Conservation (phyloP, 2,797 vertebrate species). For the Gymnoscopelus braueri region DNA sequence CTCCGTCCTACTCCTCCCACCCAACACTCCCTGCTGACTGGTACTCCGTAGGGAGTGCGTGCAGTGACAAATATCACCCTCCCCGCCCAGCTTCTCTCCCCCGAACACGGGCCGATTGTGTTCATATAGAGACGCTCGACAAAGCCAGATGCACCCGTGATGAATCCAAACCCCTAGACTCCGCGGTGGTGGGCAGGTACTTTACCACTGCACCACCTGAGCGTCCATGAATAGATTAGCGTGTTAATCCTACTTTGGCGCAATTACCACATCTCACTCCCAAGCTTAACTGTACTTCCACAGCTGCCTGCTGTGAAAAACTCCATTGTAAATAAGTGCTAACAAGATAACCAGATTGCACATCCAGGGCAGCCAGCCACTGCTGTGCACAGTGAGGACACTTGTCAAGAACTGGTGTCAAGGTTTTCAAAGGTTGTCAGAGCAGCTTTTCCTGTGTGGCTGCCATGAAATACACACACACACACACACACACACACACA, state of each 20-base stretch:
- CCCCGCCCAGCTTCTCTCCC: too few relatives aligned
- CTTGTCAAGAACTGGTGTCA: conserved; percentile 14
- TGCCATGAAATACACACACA: conserved; percentile 21
- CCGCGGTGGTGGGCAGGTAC: too few relatives aligned
- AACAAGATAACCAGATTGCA: conserved; percentile 76
- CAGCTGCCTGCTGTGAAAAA: conserved; percentile 59
- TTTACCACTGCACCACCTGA: too few relatives aligned
- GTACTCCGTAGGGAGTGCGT: too few relatives aligned
- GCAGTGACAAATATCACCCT: too few relatives aligned
- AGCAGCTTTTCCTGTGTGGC: conserved; percentile 37
- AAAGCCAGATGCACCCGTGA: too few relatives aligned
- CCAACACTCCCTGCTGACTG: too few relatives aligned
- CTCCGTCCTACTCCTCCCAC: too few relatives aligned
- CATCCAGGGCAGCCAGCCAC: conserved; percentile 45
- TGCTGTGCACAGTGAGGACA: conserved; percentile 46
- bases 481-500: background rate
- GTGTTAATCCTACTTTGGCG: conserved; percentile 60
- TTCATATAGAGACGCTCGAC: too few relatives aligned
- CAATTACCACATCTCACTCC: conserved; percentile 43
- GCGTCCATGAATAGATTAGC: conserved; percentile 46
- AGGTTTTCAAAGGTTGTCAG: conserved; percentile 39
- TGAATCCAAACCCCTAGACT: too few relatives aligned
- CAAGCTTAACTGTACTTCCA: conserved; percentile 16
- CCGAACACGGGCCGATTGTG: too few relatives aligned
- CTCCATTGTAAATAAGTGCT: conserved; percentile 68